phyloP scores from a whole-genome alignment of 30 jellyfish, hydroid and myxozoan species.

The Catostylus mosaicus region DNA sequence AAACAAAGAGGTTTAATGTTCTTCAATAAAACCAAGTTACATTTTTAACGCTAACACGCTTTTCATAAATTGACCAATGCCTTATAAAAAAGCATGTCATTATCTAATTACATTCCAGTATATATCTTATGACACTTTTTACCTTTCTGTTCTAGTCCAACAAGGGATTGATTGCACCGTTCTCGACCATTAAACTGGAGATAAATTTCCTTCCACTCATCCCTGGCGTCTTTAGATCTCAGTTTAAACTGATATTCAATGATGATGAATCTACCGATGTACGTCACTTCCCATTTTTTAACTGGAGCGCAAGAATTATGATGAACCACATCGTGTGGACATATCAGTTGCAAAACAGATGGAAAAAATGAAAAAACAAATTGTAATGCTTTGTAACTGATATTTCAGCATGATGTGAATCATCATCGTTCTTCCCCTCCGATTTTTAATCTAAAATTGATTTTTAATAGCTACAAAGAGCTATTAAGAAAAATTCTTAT shows the following conservation, averaged over 20 bases:
- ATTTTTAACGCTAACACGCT: too few species aligned
- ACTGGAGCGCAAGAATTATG: background rate
- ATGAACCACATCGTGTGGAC: background rate
- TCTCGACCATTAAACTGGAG: conserved; percentile 78
- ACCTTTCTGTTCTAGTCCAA: conserved; percentile 22
- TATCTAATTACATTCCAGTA: too few species aligned
- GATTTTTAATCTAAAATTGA: too few species aligned
- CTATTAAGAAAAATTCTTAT: too few species aligned
- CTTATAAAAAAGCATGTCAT: too few species aligned
- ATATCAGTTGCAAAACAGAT: background rate
- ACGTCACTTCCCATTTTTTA: background rate
- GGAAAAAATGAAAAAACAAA: background rate
- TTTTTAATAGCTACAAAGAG: too few species aligned
- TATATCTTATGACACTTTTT: too few species aligned
- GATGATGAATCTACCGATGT: conserved; percentile 68
- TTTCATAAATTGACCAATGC: too few species aligned
- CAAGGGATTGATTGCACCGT: conserved; percentile 65
- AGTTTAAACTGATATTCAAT: conserved; percentile 39
- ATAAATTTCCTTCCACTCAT: conserved; percentile 63
- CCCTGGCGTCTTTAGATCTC: conserved; percentile 51
- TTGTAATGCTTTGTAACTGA: background rate
- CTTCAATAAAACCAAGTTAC: too few species aligned
- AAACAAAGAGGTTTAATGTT: too few species aligned
- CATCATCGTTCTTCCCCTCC: background rate
- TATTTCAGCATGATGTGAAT: background rate